phyloP scores from a whole-genome alignment of 2,888 invertebrate species.

The Minunthozetes semirufus region DNA sequence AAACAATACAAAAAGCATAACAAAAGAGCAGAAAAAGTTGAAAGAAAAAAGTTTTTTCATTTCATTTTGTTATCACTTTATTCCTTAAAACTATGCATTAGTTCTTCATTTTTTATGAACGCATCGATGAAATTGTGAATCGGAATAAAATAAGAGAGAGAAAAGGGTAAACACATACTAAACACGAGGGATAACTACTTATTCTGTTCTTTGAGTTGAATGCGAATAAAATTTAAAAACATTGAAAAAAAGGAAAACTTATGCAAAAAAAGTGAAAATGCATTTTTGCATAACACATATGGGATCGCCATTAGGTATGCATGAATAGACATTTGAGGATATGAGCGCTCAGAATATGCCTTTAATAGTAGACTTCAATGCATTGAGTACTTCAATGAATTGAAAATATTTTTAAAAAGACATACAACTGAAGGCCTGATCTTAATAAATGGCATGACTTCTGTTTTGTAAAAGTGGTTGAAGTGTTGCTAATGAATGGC shows the following conservation, averaged over 20 bases:
- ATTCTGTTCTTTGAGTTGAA: no score
- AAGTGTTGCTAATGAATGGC: background rate
- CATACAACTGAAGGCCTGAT: background rate
- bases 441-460: background rate
- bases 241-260: background rate
- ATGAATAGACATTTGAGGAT: slow-evolving; percentile 5
- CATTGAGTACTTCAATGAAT: background rate
- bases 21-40: background rate
- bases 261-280: background rate
- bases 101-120: slow-evolving; percentile 3
- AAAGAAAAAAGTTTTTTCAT: background rate
- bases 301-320: background rate
- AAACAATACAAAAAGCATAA: background rate
- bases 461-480: background rate
- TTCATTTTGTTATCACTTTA: background rate
- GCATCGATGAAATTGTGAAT: slow-evolving; percentile 7
- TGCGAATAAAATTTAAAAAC: background rate
- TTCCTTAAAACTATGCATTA: slow-evolving; percentile 1
- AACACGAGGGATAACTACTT: background rate
- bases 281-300: slow-evolving; percentile 10
- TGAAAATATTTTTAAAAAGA: background rate
- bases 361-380: slow-evolving; percentile 8
- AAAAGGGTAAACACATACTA: slow-evolving; percentile 12
- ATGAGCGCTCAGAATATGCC: background rate
- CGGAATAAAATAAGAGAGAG: background rate